Percentiles rank a stretch among this genome's conserved stretches.
Conservation (phyloP, 2,113 vertebrate genomes). For the Platichthys stellatus region DNA sequence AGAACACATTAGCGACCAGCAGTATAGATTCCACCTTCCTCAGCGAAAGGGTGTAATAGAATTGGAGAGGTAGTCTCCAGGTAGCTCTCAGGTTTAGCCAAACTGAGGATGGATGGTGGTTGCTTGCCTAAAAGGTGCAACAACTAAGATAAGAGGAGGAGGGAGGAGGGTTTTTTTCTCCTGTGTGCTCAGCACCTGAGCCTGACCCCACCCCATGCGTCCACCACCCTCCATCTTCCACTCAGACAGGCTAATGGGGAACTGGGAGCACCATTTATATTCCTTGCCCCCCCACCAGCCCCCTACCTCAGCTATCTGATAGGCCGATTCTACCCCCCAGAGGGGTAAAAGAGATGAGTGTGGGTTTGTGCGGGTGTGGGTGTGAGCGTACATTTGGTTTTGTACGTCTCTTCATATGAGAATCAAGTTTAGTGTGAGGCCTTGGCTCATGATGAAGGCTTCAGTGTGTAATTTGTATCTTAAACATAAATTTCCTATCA, state of each 20-base stretch:
- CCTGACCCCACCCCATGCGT: slow-evolving; percentile 56
- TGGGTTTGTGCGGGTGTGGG: slow-evolving; percentile 21
- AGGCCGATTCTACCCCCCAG: slow-evolving; percentile 31
- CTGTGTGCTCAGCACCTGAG: slow-evolving; percentile 68
- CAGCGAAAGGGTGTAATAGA: slow-evolving; percentile 42
- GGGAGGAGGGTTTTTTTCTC: slow-evolving; percentile 21
- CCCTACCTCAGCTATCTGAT: slow-evolving; percentile 54
- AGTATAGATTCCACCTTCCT: not conserved
- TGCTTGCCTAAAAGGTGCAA: slow-evolving; percentile 53
- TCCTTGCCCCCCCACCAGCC: slow-evolving; percentile 47
- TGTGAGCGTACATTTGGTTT: slow-evolving; percentile 7
- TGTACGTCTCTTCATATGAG: slow-evolving; percentile 2
- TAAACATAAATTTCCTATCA: too few species aligned
- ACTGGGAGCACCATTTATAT: slow-evolving; percentile 59
- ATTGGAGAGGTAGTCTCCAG: slow-evolving; percentile 47
- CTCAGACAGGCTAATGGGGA: slow-evolving; percentile 70
- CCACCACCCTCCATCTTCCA: slow-evolving; percentile 48
- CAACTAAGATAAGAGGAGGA: slow-evolving; percentile 53
- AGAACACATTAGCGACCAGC: not conserved
- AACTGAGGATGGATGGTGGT: slow-evolving; percentile 60
- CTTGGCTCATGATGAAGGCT: not conserved
- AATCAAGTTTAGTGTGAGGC: not conserved
- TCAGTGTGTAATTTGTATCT: not conserved
- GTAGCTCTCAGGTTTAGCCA: slow-evolving; percentile 39
- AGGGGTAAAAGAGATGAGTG: slow-evolving; percentile 28